Evolutionary conservation across 2,888 invertebrate species (phyloP).

Genomic region (Drosophila planitibia): DNA sequence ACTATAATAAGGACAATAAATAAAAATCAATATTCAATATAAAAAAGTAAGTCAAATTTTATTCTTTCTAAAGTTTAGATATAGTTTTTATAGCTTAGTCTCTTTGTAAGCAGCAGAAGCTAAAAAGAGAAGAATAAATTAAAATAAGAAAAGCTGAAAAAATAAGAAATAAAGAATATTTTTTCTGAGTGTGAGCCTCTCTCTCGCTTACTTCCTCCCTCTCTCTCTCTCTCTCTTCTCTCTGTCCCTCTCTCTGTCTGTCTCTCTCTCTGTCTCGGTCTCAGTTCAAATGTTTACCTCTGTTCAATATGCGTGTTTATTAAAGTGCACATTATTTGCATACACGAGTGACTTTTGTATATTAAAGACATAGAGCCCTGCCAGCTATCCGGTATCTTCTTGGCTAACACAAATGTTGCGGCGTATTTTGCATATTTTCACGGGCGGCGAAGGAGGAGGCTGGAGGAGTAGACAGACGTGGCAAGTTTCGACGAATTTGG

Average conservation of each 20-base stretch:
- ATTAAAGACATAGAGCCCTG: slow-evolving; percentile 34
- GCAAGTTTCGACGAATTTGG: slow-evolving; percentile 23
- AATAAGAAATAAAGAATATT: neutral
- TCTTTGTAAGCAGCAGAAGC: neutral
- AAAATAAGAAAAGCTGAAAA: fast-evolving
- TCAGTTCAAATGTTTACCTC: neutral
- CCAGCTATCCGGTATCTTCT: slow-evolving; percentile 26
- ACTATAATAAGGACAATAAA: neutral
- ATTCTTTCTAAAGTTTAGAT: neutral
- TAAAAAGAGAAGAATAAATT: neutral
- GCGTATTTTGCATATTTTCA: slow-evolving; percentile 46
- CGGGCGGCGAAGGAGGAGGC: neutral
- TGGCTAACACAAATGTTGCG: slow-evolving; percentile 16
- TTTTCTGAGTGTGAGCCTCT: slow-evolving; percentile 13
- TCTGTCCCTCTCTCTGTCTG: neutral
- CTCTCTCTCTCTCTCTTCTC: neutral
- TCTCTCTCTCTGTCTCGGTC: neutral
- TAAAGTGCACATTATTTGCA: slow-evolving; percentile 61
- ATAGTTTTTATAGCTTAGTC: no score
- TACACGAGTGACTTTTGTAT: slow-evolving; percentile 63
- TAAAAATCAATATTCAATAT: neutral
- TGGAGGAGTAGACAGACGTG: neutral
- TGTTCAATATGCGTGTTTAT: slow-evolving; percentile 52
- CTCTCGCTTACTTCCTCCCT: neutral
- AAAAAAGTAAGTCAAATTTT: neutral